Conservation (phyloP, 2,797 vertebrate species). For the Tinamus major region DNA sequence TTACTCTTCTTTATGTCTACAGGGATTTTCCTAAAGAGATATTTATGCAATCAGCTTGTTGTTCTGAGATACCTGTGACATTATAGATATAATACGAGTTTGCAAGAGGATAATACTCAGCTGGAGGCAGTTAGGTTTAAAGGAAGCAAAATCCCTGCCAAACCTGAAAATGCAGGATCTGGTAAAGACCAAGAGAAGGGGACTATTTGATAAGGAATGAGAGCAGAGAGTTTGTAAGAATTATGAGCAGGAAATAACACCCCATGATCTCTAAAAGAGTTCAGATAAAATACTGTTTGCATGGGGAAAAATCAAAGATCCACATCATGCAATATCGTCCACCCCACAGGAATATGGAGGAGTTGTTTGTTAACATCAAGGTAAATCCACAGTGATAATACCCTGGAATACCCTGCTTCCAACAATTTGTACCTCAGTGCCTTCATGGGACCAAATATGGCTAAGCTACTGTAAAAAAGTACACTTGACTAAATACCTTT, state of each 20-base stretch:
- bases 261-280: not conserved
- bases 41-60: not conserved
- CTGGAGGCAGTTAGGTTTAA: not conserved
- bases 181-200: not conserved
- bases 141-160: not conserved
- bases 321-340: not conserved
- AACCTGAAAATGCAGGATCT: not conserved
- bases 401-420: not conserved
- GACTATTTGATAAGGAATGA: not conserved
- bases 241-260: not conserved
- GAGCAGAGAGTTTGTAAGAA: not conserved
- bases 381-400: not conserved
- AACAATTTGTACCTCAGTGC: not conserved
- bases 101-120: not conserved
- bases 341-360: not conserved
- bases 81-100: not conserved
- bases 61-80: not conserved
- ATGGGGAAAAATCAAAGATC: not conserved
- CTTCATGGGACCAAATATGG: not conserved
- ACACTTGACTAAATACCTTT: not conserved
- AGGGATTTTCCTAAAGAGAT: not conserved
- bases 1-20: not conserved
- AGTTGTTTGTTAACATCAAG: not conserved
- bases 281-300: conserved; percentile 18
- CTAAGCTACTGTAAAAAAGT: not conserved